Conservation (phyloP, 2,113 vertebrate species). For the Aythya baeri region DNA sequence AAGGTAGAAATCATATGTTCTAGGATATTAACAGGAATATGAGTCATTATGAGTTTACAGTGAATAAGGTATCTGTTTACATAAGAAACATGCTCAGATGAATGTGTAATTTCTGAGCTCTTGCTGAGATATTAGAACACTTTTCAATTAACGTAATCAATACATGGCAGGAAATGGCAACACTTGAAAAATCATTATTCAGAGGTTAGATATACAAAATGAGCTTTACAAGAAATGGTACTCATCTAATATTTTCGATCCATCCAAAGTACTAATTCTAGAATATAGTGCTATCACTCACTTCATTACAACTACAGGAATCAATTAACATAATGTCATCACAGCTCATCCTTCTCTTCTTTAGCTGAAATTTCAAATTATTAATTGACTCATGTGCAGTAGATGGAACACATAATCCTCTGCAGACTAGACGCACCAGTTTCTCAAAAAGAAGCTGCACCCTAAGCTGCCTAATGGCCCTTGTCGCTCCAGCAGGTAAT, state of each 20-base stretch:
- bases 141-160: slow-evolving; percentile 56
- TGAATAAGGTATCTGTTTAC: background rate
- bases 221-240: slow-evolving; percentile 27
- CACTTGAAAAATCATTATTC: slow-evolving; percentile 37
- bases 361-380: slow-evolving; percentile 8
- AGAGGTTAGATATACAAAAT: slow-evolving; percentile 4
- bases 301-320: slow-evolving; percentile 17
- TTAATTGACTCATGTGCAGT: slow-evolving; percentile 40
- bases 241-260: background rate
- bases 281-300: background rate
- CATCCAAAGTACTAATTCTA: background rate
- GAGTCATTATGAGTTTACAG: background rate
- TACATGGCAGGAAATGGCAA: slow-evolving; percentile 23
- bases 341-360: background rate
- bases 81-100: background rate
- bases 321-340: slow-evolving; percentile 50
- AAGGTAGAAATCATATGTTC: background rate
- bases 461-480: slow-evolving; percentile 32
- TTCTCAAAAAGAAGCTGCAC: slow-evolving; percentile 22
- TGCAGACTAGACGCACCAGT: background rate
- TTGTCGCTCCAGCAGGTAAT: slow-evolving; percentile 48
- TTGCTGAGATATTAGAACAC: background rate
- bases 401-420: slow-evolving; percentile 17
- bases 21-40: background rate
- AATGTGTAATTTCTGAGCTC: background rate